Evolutionary conservation across 2,888 invertebrate species (phyloP).

Genomic region (Coenonympha glycerion): DNA sequence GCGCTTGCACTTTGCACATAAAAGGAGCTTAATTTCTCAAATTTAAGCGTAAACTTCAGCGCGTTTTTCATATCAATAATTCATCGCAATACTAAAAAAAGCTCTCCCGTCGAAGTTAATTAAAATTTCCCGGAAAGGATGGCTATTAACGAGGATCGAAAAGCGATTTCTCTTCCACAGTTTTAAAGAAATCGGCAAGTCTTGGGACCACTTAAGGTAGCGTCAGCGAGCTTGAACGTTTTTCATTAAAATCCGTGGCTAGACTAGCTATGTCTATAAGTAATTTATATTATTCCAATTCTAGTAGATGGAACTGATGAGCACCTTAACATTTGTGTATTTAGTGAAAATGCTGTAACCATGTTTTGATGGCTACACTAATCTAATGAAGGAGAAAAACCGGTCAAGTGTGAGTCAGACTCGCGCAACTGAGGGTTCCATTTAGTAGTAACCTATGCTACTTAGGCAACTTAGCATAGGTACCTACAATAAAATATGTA

Average conservation of each 20-base stretch:
- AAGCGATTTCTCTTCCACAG: slow-evolving; percentile 67
- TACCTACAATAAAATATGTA: no score
- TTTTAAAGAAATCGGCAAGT: slow-evolving; percentile 65
- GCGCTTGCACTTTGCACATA: background rate
- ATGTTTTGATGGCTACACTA: no score
- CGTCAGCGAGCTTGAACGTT: slow-evolving; percentile 1
- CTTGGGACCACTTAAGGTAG: slow-evolving; percentile 54
- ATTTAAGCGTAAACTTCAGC: slow-evolving; percentile 13
- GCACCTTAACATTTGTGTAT: no score
- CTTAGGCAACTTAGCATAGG: no score
- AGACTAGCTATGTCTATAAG: background rate
- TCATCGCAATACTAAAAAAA: slow-evolving; percentile 60
- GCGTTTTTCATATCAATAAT: slow-evolving; percentile 48
- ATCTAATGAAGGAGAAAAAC: no score
- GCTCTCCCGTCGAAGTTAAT: slow-evolving; percentile 57
- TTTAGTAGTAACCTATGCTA: no score
- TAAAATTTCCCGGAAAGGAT: slow-evolving; percentile 66
- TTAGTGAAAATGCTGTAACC: no score
- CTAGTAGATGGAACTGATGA: no score
- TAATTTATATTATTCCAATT: background rate
- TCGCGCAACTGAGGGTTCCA: no score
- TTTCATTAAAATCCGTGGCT: background rate
- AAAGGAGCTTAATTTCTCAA: background rate
- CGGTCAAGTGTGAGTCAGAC: no score
- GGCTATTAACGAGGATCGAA: slow-evolving; percentile 69